Percentiles rank a stretch among this genome's conserved stretches.
These are phyloP conservation scores for Dioctria rufipes DNA, from an alignment of 2,888 invertebrate species.

Conservation along the genomic window DNA sequence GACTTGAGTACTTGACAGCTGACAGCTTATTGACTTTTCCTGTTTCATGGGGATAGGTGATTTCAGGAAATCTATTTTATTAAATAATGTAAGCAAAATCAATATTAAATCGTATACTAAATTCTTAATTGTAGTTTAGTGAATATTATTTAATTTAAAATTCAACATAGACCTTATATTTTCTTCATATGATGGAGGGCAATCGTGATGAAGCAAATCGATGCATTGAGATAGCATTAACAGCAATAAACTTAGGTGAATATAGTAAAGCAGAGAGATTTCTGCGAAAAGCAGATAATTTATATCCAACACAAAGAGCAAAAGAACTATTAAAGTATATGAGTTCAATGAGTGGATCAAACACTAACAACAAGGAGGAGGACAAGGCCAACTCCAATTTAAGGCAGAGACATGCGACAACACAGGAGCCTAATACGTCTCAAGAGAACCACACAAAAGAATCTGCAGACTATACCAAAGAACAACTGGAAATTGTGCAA, in stretches of 20 bases:
- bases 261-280: slow-evolving; percentile 78
- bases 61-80: not conserved
- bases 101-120: not conserved
- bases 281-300: slow-evolving; percentile 76
- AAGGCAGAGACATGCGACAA: slow-evolving; percentile 9
- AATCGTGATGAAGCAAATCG: slow-evolving; percentile 81
- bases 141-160: not conserved
- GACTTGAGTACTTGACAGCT: too few relatives aligned
- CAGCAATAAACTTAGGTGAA: slow-evolving; percentile 75
- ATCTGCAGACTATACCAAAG: slow-evolving; percentile 77
- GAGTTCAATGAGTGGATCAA: slow-evolving; percentile 59
- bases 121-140: not conserved
- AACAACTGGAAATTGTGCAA: slow-evolving; percentile 82
- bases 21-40: slow-evolving; percentile 32
- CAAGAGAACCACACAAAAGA: slow-evolving; percentile 8
- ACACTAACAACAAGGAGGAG: slow-evolving; percentile 37
- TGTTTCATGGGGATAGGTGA: not conserved
- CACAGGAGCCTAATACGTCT: not conserved
- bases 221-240: slow-evolving; percentile 78
- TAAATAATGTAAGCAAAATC: slow-evolving; percentile 1
- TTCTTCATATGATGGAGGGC: slow-evolving; percentile 74
- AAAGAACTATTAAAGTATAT: slow-evolving; percentile 72
- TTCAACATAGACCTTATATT: not conserved
- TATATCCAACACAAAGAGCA: slow-evolving; percentile 77
- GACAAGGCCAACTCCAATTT: not conserved